phyloP scores from a whole-genome alignment of 2,797 vertebrate species.

The Liasis olivaceus region DNA sequence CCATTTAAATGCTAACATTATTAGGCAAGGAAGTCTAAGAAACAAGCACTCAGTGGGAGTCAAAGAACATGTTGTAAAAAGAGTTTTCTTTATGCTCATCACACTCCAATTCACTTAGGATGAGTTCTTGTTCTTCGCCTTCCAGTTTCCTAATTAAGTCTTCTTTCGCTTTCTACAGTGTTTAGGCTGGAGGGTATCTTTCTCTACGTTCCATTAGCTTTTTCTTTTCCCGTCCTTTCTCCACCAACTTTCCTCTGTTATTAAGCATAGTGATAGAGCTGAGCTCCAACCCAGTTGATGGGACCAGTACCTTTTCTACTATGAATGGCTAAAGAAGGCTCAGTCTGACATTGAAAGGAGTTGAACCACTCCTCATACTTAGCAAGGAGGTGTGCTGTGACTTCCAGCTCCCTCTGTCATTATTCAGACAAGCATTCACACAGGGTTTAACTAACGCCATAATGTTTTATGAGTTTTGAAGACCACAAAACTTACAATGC shows the following conservation, averaged over 20 bases:
- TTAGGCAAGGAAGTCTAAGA: conserved; percentile 75
- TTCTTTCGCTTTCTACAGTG: conserved; percentile 69
- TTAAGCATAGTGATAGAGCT: conserved; percentile 65
- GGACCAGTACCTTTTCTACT: conserved; percentile 60
- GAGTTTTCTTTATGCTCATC: conserved; percentile 74
- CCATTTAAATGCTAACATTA: conserved; percentile 75
- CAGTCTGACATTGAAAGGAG: conserved; percentile 57
- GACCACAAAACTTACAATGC: neutral
- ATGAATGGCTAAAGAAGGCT: conserved; percentile 26
- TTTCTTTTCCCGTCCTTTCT: conserved; percentile 55
- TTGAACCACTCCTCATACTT: conserved; percentile 28
- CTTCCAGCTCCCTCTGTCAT: neutral
- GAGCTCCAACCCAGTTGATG: conserved; percentile 69
- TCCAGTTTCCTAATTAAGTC: conserved; percentile 71
- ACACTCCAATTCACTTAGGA: conserved; percentile 72
- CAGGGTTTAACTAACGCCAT: neutral
- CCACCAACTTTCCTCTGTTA: conserved; percentile 52
- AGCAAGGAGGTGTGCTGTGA: neutral
- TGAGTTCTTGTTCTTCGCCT: conserved; percentile 69
- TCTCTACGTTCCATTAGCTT: conserved; percentile 54
- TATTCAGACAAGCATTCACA: neutral
- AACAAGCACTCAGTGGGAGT: conserved; percentile 76
- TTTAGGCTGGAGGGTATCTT: conserved; percentile 67
- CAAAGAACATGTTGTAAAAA: conserved; percentile 72
- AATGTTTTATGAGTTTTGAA: neutral